These are phyloP conservation scores for Passer montanus DNA, from an alignment of 2,113 vertebrate species.

Conservation along the genomic window DNA sequence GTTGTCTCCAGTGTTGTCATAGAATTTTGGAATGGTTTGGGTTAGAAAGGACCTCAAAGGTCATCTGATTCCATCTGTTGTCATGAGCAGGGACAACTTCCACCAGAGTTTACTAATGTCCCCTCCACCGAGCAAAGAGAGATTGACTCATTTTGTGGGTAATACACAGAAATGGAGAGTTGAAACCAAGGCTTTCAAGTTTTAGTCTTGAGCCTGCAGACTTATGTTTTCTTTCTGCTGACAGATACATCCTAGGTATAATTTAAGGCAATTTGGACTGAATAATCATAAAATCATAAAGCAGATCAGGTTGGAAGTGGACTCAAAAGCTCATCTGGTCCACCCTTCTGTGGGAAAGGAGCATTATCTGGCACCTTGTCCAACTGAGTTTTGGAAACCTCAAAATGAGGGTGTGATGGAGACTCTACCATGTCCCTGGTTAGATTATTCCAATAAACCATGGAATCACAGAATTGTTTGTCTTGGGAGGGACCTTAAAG, in stretches of 20 bases:
- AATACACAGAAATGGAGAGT: not conserved
- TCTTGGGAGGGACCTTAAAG: not conserved
- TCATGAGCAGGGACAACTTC: not conserved
- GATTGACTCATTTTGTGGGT: not conserved
- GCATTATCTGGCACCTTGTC: not conserved
- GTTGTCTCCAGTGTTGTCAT: accelerated
- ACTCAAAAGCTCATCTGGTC: not conserved
- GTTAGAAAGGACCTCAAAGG: not conserved
- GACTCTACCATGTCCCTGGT: too few relatives aligned
- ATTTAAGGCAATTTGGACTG: not conserved
- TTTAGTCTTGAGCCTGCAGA: not conserved
- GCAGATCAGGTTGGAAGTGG: not conserved
- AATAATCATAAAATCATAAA: not conserved
- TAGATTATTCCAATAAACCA: not conserved
- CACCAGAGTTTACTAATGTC: not conserved
- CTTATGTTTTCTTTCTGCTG: not conserved
- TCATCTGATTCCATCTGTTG: not conserved
- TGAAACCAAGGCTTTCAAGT: not conserved
- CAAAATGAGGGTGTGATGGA: not conserved
- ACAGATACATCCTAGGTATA: not conserved
- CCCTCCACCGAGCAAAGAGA: not conserved
- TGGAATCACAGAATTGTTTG: not conserved
- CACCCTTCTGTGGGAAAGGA: not conserved
- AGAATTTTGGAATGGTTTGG: not conserved
- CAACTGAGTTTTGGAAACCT: not conserved